Evolutionary conservation across 2,888 invertebrate genomes (phyloP), one percentile per base, ranked within the genome.

Genomic region (Spilosoma lubricipeda): DNA sequence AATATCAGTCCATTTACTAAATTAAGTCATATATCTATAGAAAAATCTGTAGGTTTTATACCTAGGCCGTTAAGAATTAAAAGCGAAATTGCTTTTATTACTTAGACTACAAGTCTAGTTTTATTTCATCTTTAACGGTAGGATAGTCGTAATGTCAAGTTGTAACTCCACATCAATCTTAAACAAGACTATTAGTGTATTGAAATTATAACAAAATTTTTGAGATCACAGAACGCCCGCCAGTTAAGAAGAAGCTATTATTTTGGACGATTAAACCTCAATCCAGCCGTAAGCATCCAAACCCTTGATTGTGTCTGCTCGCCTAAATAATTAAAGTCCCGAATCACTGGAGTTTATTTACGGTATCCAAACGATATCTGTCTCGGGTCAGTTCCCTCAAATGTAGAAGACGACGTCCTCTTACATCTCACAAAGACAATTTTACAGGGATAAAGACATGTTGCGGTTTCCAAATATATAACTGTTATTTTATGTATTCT

Each of bases 251-350:
- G 36, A 42, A 36, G 59, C 59, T 77, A 72, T 76, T 76, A 75
- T 70, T 70, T 73, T 67, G 69, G 69, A 27, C 42, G 72, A 75
- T 76, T 76, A 76, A 77, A 67, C 69, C 63, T 23, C 70, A 73
- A 75, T 71, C 69, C 72, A 63, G 48, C 64, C 67, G 59, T 70
- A 82, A 74, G 71, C 70, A 76, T 73, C 72, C 73, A 66, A 74
- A 67, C 42, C 70, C 74, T 69, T 80, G 73, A 82, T 82, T 80
- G 84, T 76, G 77, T 70, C 77, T 77, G 80, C 75, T 75, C 72
- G 67, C 72, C 82, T 75, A 75, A 76, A 82, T 84, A 84, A 82
- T 84, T 84, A 75, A 80, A 78, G 73, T 69, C 75, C 70, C 66
- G 30, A 77, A 82, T 82, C 78, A 78, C 74, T 75, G 73, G 73